These are phyloP conservation scores for Coregonus ussuriensis DNA, from an alignment of 2,797 vertebrate genomes.

Conservation along the genomic window DNA sequence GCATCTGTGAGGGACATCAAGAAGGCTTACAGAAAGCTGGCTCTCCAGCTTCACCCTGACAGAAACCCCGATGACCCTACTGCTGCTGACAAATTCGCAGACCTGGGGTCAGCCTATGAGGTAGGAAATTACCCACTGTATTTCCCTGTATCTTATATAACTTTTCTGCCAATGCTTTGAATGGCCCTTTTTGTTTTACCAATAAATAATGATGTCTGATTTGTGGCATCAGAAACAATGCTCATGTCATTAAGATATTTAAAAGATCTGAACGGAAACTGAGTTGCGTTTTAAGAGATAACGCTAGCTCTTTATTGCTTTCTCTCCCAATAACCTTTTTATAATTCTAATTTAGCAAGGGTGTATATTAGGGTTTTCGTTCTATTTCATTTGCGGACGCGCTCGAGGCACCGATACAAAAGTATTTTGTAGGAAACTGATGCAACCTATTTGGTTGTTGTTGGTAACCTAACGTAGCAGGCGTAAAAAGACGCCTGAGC, in stretches of 20 bases:
- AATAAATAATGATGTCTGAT: not conserved
- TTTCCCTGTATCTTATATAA: not conserved
- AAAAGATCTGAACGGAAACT: too few relatives aligned
- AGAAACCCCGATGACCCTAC: slow-evolving; percentile 93
- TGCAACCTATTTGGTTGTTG: slow-evolving; percentile 54
- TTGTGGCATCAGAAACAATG: not conserved
- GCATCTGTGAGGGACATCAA: slow-evolving; percentile 96
- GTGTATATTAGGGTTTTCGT: not conserved
- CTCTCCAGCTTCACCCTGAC: slow-evolving; percentile 95
- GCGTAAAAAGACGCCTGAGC: too few relatives aligned
- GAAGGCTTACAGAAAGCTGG: slow-evolving; percentile 97
- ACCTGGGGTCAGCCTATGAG: slow-evolving; percentile 97
- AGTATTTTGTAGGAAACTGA: slow-evolving; percentile 28
- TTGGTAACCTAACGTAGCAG: not conserved
- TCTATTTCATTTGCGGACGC: not conserved
- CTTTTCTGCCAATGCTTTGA: not conserved
- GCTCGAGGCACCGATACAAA: slow-evolving; percentile 9
- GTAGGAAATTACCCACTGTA: slow-evolving; percentile 59
- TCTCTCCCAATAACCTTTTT: not conserved
- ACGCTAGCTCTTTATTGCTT: not conserved
- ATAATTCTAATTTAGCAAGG: not conserved
- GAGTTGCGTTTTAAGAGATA: too few relatives aligned
- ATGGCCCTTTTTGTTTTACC: not conserved
- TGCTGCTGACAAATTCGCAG: slow-evolving; percentile 95
- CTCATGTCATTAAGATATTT: not conserved